These are phyloP conservation scores for Chaetophractus vellerosus DNA, from an alignment of 2,797 vertebrate species.

Conservation along the genomic window DNA sequence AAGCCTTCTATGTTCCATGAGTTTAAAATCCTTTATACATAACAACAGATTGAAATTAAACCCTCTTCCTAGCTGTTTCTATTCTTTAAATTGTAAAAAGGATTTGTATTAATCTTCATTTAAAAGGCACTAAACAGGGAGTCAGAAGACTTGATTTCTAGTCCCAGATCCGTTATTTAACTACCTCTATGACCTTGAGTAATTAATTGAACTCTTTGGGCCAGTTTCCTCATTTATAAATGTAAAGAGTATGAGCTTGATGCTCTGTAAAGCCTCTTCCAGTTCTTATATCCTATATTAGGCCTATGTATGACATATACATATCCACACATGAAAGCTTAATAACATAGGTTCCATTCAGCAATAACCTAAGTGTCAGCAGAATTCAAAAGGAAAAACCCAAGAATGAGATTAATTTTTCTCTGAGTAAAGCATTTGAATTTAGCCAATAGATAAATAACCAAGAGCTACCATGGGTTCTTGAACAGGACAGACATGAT, in stretches of 20 bases:
- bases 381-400: conserved; percentile 27
- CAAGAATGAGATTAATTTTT: background rate
- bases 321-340: conserved; percentile 29
- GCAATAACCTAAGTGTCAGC: conserved; percentile 10
- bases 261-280: background rate
- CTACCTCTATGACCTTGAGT: background rate
- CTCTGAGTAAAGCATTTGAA: background rate
- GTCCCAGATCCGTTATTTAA: conserved; percentile 39
- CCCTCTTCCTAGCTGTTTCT: conserved; percentile 69
- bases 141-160: conserved; percentile 36
- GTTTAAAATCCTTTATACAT: conserved; percentile 71
- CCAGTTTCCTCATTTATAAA: conserved; percentile 52
- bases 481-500: background rate
- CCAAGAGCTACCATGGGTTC: background rate
- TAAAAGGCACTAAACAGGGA: conserved; percentile 54
- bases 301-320: background rate
- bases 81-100: conserved; percentile 69
- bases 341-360: background rate
- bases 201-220: conserved; percentile 32
- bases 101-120: conserved; percentile 63
- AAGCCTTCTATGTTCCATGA: conserved; percentile 54
- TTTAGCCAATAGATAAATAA: conserved; percentile 45
- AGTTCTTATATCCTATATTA: background rate
- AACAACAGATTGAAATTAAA: conserved; percentile 76
- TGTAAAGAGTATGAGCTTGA: background rate